Conservation (phyloP, 2,888 invertebrate genomes). For the Prenolepis imparis region DNA sequence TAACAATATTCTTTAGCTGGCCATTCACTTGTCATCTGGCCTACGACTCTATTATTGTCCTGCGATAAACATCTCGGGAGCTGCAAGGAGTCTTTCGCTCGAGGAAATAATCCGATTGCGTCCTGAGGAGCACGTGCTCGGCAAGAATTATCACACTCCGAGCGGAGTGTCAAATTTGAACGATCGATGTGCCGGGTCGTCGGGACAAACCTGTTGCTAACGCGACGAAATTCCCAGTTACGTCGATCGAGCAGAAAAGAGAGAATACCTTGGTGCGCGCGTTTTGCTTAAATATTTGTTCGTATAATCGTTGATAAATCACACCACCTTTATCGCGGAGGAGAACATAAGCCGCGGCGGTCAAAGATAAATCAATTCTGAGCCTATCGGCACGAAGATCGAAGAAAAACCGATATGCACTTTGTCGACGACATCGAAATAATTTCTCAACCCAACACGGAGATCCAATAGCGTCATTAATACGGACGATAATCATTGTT, state of each 20-base stretch:
- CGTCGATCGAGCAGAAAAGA: background rate
- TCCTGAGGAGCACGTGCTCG: background rate
- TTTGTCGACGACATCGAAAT: slow-evolving; percentile 50
- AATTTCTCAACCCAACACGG: slow-evolving; percentile 56
- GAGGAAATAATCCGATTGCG: slow-evolving; percentile 14
- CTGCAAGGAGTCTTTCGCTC: background rate
- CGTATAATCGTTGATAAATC: slow-evolving; percentile 58
- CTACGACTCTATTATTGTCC: background rate
- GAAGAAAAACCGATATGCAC: slow-evolving; percentile 56
- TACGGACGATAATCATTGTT: slow-evolving; percentile 58
- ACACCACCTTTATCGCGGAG: slow-evolving; percentile 52
- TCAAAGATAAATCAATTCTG: slow-evolving; percentile 61
- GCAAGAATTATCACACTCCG: slow-evolving; percentile 22
- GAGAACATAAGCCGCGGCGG: background rate
- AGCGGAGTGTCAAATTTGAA: slow-evolving; percentile 17
- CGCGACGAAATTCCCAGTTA: slow-evolving; percentile 20
- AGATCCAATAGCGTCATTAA: slow-evolving; percentile 24
- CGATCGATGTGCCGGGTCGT: background rate
- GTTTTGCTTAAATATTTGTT: slow-evolving; percentile 54
- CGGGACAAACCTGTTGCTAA: slow-evolving; percentile 62
- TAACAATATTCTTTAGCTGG: background rate
- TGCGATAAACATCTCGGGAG: background rate
- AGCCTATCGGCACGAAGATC: slow-evolving; percentile 39
- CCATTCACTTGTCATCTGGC: background rate
- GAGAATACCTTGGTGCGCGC: background rate